Conservation (phyloP, 1,140 invertebrate species). For the Drosophila ercepeae region DNA sequence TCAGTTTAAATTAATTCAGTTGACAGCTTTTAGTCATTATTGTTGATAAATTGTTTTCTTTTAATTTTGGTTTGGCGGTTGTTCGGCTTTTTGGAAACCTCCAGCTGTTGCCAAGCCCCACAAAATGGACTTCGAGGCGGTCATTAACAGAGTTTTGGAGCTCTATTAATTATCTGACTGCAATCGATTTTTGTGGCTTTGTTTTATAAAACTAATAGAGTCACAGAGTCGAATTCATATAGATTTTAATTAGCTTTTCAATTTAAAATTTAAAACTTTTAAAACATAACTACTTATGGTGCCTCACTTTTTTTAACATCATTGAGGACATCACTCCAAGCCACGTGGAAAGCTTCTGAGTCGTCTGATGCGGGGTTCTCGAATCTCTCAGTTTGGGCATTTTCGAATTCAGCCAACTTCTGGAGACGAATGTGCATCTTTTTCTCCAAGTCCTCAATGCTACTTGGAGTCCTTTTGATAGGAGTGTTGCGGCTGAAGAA, state of each 20-base stretch:
- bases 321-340: conserved; percentile 28
- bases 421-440: conserved; percentile 43
- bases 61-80: conserved; percentile 20
- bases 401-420: conserved; percentile 51
- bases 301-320: conserved; percentile 13
- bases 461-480: conserved; percentile 7
- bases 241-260: background rate
- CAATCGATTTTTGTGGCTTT: background rate
- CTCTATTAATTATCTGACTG: conserved; percentile 18
- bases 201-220: background rate
- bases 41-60: conserved; percentile 42
- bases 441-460: conserved; percentile 10
- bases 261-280: background rate
- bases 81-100: conserved; percentile 16
- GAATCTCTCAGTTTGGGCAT: conserved; percentile 10
- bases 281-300: background rate
- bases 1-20: conserved; percentile 66
- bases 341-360: background rate
- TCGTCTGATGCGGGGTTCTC: background rate
- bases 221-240: background rate
- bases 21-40: conserved; percentile 47
- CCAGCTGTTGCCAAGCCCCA: conserved; percentile 40
- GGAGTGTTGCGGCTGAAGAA: background rate
- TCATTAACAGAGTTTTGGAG: conserved; percentile 25
- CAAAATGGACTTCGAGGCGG: background rate